Evolutionary conservation across 2,888 invertebrate genomes (phyloP).

Genomic region (Noctua fimbriata): DNA sequence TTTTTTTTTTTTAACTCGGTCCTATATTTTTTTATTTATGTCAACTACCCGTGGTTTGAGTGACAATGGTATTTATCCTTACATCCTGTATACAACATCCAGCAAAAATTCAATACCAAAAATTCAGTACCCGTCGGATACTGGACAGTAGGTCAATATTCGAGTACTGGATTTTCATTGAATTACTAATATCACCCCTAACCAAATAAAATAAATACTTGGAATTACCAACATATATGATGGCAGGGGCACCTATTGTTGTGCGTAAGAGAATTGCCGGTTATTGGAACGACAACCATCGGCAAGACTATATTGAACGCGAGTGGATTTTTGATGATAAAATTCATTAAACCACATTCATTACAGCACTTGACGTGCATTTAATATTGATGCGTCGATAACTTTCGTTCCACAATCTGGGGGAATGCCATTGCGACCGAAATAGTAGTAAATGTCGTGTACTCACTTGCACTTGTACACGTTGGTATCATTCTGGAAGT

Average conservation of each 20-base stretch:
- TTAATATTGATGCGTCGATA: background rate
- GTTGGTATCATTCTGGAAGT: slow-evolving; percentile 85
- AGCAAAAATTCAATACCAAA: no score
- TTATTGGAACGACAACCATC: background rate
- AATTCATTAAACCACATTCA: background rate
- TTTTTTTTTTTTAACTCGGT: no score
- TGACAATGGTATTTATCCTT: no score
- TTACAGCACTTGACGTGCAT: background rate
- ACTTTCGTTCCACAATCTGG: background rate
- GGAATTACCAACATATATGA: background rate
- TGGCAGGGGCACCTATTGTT: background rate
- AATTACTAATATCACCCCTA: no score
- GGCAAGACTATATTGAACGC: background rate
- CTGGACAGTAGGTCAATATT: background rate
- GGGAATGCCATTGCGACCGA: background rate
- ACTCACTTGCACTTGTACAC: slow-evolving; percentile 80
- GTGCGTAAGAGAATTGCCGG: background rate
- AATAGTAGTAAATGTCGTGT: background rate
- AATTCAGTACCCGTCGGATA: background rate
- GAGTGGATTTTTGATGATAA: background rate
- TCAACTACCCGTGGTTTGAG: no score
- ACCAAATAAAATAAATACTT: background rate
- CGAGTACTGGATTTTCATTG: no score
- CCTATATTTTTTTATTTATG: no score
- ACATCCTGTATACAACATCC: no score